Evolutionary conservation across 2,113 vertebrate species (phyloP), one percentile per base, ranked within the genome.

Genomic region (Aspidoscelis tigris): DNA sequence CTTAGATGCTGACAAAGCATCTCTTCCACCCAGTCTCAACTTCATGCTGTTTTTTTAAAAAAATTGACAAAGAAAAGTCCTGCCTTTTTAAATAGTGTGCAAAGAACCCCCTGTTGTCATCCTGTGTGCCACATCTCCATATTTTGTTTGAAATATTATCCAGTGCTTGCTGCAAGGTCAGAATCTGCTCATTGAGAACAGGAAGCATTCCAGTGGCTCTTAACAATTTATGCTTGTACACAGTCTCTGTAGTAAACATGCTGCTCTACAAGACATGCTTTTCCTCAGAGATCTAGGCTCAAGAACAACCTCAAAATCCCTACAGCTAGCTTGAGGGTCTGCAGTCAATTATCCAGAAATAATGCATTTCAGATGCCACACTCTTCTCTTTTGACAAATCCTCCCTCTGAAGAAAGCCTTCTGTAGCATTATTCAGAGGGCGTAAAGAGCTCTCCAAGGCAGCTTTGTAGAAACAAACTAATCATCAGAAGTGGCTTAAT

Each of bases 351-450:
- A 61, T n/a, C 33, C 64, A 43, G 50, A 70, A 84, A 70, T 77
- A 84, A 84, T 58, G 47, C 33, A 58, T 33, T 78, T 71, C 18
- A 71, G 82, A 61, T 69, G 80, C 70, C 11, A 41, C 5, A 2
- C 64, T 77, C 65, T 69, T 76, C 64, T 65, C 74, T 69, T 18
- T 43, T 16, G 65, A 65, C 12, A 7, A 58, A 8, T 50, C 74
- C 61, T 76, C 53, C 33, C 80, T 64, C 70, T 50, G 58, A 33
- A 61, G 53, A 39, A 44, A 58, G 50, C 9, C 53, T 7, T 41
- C 80, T 72, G 53, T 72, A 53, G 33, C 50, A 81, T 81, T 81
- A 72, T 24, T 72, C 50, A 43, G 53, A 72, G 55, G 22, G 69
- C 18, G 50, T 73, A 69, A 81, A 61, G 7, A 73, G 50, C 80